Conservation (phyloP, 2,113 vertebrate species). For the Parus major region DNA sequence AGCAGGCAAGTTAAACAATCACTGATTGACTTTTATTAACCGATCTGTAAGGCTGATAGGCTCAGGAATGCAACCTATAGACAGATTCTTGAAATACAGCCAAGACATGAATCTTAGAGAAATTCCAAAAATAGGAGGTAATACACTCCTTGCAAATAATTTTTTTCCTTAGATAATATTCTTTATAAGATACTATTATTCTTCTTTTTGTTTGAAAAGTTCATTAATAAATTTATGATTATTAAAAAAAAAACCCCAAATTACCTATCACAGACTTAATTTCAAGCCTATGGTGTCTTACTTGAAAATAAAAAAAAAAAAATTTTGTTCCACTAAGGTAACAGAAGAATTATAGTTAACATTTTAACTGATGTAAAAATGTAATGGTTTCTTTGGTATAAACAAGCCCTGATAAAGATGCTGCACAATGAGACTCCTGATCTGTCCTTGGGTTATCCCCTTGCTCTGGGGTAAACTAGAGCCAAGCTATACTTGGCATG, state of each 20-base stretch:
- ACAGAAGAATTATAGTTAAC: slow-evolving; percentile 2
- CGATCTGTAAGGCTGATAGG: slow-evolving; percentile 81
- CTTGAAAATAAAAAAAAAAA: background rate
- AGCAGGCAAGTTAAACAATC: slow-evolving; percentile 72
- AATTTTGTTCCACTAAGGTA: background rate
- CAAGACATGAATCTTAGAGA: slow-evolving; percentile 76
- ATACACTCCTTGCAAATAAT: slow-evolving; percentile 4
- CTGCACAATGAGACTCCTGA: background rate
- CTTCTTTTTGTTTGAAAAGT: slow-evolving; percentile 52
- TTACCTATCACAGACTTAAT: slow-evolving; percentile 23
- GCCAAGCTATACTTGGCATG: background rate
- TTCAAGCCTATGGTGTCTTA: background rate
- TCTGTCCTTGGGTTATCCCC: background rate
- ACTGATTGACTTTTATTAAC: slow-evolving; percentile 83
- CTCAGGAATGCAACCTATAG: slow-evolving; percentile 78
- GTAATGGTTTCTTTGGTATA: background rate
- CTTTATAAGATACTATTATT: background rate
- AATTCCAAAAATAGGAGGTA: slow-evolving; percentile 69
- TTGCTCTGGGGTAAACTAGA: background rate
- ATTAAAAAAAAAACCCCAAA: slow-evolving; percentile 1
- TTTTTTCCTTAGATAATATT: slow-evolving; percentile 44
- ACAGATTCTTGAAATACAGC: slow-evolving; percentile 76
- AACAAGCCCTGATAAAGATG: background rate
- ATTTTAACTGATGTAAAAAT: background rate
- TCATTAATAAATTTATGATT: slow-evolving; percentile 57